A percentile compares a stretch with the other conserved stretches of the same genome.
These are phyloP conservation scores for Frieseomelitta varia DNA, from an alignment of 1,140 invertebrate species.

Conservation along the genomic window DNA sequence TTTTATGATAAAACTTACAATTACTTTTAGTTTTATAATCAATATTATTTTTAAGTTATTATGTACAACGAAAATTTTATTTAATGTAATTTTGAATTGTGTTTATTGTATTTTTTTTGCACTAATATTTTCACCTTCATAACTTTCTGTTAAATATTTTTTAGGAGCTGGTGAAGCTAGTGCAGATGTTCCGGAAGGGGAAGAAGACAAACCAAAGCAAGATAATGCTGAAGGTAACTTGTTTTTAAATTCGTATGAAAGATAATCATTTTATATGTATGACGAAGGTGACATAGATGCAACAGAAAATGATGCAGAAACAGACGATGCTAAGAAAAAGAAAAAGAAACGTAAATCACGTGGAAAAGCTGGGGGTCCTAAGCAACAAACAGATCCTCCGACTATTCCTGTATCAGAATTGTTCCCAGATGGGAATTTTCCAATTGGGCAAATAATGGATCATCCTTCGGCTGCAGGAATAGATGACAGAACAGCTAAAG, in stretches of 20 bases:
- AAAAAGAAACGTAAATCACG: constrained; percentile 84
- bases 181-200: constrained; percentile 79
- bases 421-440: constrained; percentile 92
- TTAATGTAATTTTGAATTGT: background rate
- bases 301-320: constrained; percentile 73
- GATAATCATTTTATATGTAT: background rate
- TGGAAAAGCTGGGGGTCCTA: constrained; percentile 79
- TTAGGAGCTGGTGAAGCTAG: constrained; percentile 79
- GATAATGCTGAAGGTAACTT: constrained; percentile 65
- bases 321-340: constrained; percentile 84
- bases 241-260: background rate
- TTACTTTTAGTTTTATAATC: too few species aligned
- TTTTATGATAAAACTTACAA: background rate
- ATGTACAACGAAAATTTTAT: background rate
- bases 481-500: constrained; percentile 92
- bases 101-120: too few species aligned
- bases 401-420: constrained; percentile 92
- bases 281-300: constrained; percentile 27
- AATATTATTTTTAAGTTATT: too few species aligned
- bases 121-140: too few species aligned
- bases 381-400: constrained; percentile 91
- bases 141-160: background rate
- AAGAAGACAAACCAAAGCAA: constrained; percentile 72
- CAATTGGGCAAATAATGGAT: constrained; percentile 91
- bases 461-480: constrained; percentile 86